phyloP scores from a whole-genome alignment of 2,113 vertebrate species.

The Brachypodius melanocephalos region DNA sequence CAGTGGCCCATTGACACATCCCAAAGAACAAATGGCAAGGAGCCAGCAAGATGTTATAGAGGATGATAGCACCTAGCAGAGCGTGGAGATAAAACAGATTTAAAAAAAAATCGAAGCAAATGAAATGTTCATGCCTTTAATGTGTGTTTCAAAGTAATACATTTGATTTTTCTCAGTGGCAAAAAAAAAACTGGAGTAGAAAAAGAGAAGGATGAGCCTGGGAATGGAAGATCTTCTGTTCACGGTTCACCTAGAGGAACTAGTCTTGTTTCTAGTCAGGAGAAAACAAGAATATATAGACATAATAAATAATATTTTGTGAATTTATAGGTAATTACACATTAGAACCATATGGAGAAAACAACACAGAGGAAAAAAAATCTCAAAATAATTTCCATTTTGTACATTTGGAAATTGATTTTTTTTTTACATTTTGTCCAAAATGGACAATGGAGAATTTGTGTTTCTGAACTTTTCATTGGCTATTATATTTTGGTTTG shows the following conservation, averaged over 20 bases:
- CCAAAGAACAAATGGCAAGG: background rate
- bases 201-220: background rate
- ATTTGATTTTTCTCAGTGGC: background rate
- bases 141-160: background rate
- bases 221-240: background rate
- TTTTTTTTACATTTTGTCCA: background rate
- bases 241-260: background rate
- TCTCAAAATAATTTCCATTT: background rate
- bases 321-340: background rate
- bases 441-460: too few species aligned
- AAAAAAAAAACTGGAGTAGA: background rate
- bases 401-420: background rate
- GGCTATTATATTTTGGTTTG: background rate
- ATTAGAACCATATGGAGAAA: background rate
- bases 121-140: background rate
- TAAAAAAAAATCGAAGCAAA: background rate
- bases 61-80: accelerated
- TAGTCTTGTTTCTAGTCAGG: background rate
- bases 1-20: background rate
- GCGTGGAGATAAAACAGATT: background rate
- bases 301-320: background rate
- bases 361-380: background rate
- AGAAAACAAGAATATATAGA: background rate
- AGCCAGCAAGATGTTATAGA: background rate
- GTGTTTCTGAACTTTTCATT: background rate